Evolutionary conservation across 2,888 invertebrate genomes (phyloP), one percentile per base, ranked within the genome.

Genomic region (Cheilosia urbana): DNA sequence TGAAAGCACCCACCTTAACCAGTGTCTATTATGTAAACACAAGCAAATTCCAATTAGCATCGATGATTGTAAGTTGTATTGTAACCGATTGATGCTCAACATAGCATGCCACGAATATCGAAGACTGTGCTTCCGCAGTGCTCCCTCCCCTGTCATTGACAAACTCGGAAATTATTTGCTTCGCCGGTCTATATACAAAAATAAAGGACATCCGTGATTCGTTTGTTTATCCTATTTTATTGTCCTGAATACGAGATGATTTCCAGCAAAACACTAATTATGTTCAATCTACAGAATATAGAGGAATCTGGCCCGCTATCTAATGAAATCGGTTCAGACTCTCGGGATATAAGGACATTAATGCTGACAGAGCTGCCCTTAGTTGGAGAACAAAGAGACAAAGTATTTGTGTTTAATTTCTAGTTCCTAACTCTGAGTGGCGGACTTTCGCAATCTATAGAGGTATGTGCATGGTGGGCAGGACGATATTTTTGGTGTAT

Each of bases 371-470:
- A 15, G 42, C 19, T 34, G n/a, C 51, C 42, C 42, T 40, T 53
- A 53, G 49, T 72, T 72, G 42, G 4, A 19, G 6, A 72, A 72
- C 60, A 51, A 42, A 62, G 37, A 53, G 24, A 62, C 42, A 24
- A 62, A 60, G 62, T 72, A 60, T 72, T 72, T 62, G 60, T 58
- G 40, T 49, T 71, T 71, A 58, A 72, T 62, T 72, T 42, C 40
- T 53, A 53, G 62, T 62, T 53, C 42, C 51, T n/a, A 53, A 11
- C 37, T 40, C n/a, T 40, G 27, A 5, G 40, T 40, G 37, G 49
- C 19, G 47, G 60, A 72, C 30, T 60, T 51, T 30, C 45, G 24
- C 62, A 53, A 62, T 51, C 53, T 40, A 53, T 24, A 24, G 15
- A 4, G 9, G 15, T 37, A 34, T n/a, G n/a, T n/a, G n/a, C 2